These are phyloP conservation scores for Vespertilio murinus DNA, from an alignment of 2,797 vertebrate genomes.

Conservation along the genomic window DNA sequence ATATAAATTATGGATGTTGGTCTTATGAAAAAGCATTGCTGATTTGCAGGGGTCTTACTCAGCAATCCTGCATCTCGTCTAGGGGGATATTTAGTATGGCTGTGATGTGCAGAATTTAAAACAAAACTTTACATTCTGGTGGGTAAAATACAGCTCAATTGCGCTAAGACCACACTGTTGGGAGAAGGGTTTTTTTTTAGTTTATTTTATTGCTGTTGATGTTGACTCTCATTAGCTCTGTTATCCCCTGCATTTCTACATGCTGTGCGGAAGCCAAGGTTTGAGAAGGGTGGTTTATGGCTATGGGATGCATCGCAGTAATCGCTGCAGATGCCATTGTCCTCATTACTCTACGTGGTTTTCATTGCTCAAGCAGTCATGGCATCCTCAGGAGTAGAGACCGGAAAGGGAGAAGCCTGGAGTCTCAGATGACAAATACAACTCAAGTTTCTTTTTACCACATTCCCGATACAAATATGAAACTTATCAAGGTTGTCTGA, in stretches of 20 bases:
- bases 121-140: constrained; percentile 85
- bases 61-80: constrained; percentile 87
- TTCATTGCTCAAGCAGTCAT: background rate
- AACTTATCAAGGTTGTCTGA: background rate
- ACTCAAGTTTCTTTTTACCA: background rate
- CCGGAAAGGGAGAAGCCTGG: background rate
- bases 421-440: background rate
- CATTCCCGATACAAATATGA: background rate
- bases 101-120: constrained; percentile 89
- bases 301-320: constrained; percentile 71
- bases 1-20: constrained; percentile 90
- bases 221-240: constrained; percentile 74
- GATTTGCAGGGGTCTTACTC: constrained; percentile 88
- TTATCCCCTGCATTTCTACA: constrained; percentile 44
- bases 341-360: background rate
- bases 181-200: constrained; percentile 57
- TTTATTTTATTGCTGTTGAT: constrained; percentile 74
- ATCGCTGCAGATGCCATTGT: background rate
- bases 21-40: constrained; percentile 87
- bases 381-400: background rate
- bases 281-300: constrained; percentile 33
- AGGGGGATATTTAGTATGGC: constrained; percentile 88
- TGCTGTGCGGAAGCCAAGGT: constrained; percentile 68
- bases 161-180: constrained; percentile 70
- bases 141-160: constrained; percentile 80